These are phyloP conservation scores for Podilymbus podiceps DNA, from an alignment of 2,113 vertebrate species.

Conservation along the genomic window DNA sequence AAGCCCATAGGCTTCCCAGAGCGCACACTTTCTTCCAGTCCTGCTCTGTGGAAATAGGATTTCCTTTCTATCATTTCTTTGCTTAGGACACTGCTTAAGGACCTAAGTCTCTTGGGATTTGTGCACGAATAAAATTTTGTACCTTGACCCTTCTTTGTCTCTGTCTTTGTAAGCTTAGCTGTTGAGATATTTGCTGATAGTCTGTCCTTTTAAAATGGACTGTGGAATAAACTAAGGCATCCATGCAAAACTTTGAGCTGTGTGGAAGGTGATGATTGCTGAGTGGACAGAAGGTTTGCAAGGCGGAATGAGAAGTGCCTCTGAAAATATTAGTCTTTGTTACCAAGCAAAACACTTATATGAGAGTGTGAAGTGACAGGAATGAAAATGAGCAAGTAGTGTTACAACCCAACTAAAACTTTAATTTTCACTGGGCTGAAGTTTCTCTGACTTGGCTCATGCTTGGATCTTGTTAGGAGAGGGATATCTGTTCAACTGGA, in stretches of 20 bases:
- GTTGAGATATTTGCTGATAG: background rate
- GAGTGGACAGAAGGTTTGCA: background rate
- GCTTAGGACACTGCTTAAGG: background rate
- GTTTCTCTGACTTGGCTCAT: background rate
- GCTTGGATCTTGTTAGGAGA: background rate
- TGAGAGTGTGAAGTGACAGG: conserved; percentile 15
- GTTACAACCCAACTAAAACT: background rate
- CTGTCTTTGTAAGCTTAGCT: background rate
- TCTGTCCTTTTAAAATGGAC: background rate
- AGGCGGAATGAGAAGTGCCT: background rate
- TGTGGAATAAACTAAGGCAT: background rate
- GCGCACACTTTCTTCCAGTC: background rate
- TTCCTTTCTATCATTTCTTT: background rate
- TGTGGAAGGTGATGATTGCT: background rate
- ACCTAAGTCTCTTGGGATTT: background rate
- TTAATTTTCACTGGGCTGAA: background rate
- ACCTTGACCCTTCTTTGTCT: background rate
- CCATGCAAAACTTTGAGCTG: background rate
- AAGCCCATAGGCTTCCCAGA: background rate
- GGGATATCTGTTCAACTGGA: background rate
- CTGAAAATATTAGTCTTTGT: conserved; percentile 39
- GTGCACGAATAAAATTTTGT: background rate
- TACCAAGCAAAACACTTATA: background rate
- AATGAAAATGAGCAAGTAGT: background rate
- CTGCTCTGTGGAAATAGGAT: background rate